phyloP scores from a whole-genome alignment of 2,113 vertebrate species.

The Ceyx cyanopectus region DNA sequence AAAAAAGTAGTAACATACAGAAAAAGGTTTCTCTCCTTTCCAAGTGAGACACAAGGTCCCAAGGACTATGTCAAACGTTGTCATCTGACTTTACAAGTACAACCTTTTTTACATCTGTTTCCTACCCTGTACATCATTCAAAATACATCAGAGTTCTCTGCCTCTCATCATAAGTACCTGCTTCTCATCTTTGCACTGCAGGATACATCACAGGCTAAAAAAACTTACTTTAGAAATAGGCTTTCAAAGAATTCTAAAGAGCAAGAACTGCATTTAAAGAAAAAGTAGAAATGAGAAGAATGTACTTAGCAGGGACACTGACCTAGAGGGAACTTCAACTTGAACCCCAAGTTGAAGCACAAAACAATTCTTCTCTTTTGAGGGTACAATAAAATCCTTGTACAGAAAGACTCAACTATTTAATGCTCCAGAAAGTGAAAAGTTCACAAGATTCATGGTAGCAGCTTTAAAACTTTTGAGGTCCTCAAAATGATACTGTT shows the following conservation, averaged over 20 bases:
- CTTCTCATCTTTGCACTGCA: slow-evolving; percentile 51
- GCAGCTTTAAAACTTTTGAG: slow-evolving; percentile 15
- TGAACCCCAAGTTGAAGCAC: slow-evolving; percentile 40
- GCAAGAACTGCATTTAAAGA: slow-evolving; percentile 40
- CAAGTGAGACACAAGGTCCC: background rate
- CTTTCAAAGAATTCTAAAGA: slow-evolving; percentile 55
- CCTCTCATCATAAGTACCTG: slow-evolving; percentile 10
- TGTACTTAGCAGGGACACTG: slow-evolving; percentile 53
- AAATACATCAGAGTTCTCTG: slow-evolving; percentile 24
- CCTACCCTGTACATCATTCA: background rate
- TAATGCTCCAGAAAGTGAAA: slow-evolving; percentile 46
- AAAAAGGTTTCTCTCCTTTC: background rate
- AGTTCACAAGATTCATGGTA: slow-evolving; percentile 24
- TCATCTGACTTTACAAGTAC: background rate
- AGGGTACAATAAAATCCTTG: slow-evolving; percentile 14
- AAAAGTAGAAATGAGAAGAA: slow-evolving; percentile 51
- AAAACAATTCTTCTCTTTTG: slow-evolving; percentile 34
- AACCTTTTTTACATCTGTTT: background rate
- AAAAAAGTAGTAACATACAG: fast-evolving
- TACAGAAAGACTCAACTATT: background rate
- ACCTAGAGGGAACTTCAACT: slow-evolving; percentile 56
- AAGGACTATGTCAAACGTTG: background rate
- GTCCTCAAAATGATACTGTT: background rate
- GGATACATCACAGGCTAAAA: slow-evolving; percentile 36
- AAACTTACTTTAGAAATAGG: slow-evolving; percentile 33